A percentile compares a stretch with the other conserved stretches of the same genome.
Conservation (phyloP, 64 coral and sea anemone genomes). For the Dendronephthya gigantea region DNA sequence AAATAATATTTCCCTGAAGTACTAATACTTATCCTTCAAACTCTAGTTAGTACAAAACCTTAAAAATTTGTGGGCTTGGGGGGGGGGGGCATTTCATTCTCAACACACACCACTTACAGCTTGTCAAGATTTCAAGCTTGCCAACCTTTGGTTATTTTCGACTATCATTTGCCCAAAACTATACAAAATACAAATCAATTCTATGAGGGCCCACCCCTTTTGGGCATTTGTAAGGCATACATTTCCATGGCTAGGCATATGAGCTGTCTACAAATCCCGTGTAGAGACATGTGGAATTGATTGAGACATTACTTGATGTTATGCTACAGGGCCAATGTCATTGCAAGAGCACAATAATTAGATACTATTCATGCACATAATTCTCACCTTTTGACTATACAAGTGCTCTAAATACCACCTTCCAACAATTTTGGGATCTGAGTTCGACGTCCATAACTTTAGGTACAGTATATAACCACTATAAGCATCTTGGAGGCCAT, state of each 20-base stretch:
- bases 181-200: no score
- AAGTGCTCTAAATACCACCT: slow-evolving; percentile 5
- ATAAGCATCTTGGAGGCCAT: slow-evolving; percentile 9
- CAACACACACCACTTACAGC: neutral
- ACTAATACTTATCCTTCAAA: neutral
- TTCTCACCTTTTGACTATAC: neutral
- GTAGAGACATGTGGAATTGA: neutral
- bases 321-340: neutral
- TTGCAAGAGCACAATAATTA: neutral
- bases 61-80: neutral
- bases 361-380: neutral
- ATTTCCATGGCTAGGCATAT: neutral
- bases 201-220: no score
- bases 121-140: neutral
- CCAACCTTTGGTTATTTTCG: neutral
- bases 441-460: neutral
- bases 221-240: no score
- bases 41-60: neutral
- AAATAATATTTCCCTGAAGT: neutral
- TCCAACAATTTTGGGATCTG: slow-evolving; percentile 3
- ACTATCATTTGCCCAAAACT: no score
- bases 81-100: neutral
- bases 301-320: neutral
- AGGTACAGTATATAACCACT: slow-evolving; percentile 4
- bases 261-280: neutral